Percentiles rank a stretch among this genome's conserved stretches.
Conservation (phyloP, 35 echinoderm and acorn worm genomes). For the Nesometra sesokonis region DNA sequence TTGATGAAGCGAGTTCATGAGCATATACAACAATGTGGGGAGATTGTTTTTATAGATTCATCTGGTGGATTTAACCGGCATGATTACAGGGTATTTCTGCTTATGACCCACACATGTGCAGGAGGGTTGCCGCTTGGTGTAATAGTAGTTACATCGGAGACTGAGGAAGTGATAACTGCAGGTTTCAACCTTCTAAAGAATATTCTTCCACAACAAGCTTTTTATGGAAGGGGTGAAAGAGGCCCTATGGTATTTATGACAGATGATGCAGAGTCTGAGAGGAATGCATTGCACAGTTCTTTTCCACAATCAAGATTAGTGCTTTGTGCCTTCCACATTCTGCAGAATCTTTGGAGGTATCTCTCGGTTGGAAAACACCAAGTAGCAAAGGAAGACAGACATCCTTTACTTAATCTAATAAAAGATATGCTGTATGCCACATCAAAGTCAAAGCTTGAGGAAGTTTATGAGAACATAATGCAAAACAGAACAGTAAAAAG, state of each 20-base stretch:
- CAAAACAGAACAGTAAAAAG: not conserved
- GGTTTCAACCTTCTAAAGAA: no score
- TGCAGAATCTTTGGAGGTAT: slow-evolving; percentile 35
- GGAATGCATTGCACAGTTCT: slow-evolving; percentile 3
- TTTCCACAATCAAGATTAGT: slow-evolving; percentile 12
- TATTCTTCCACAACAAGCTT: slow-evolving; percentile 9
- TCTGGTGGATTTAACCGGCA: no score
- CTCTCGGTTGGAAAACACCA: slow-evolving; percentile 15
- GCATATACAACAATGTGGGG: no score
- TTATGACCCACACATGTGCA: no score
- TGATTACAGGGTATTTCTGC: no score
- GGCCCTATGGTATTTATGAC: slow-evolving; percentile 39
- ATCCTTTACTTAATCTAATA: not conserved
- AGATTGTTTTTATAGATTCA: no score
- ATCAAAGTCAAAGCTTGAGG: not conserved
- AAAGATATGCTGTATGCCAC: slow-evolving; percentile 7
- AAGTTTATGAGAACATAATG: not conserved
- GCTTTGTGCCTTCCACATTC: slow-evolving; percentile 36
- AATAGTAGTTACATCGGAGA: no score
- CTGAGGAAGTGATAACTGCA: no score
- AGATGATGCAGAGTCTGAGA: slow-evolving; percentile 34
- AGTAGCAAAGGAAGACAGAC: not conserved
- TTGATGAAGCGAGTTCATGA: no score
- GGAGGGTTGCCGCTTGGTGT: no score
- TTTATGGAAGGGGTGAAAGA: not conserved